Percentiles rank a stretch among this genome's conserved stretches.
Evolutionary conservation across 2,797 vertebrate species (phyloP).

Genomic region (Glossophaga mutica): DNA sequence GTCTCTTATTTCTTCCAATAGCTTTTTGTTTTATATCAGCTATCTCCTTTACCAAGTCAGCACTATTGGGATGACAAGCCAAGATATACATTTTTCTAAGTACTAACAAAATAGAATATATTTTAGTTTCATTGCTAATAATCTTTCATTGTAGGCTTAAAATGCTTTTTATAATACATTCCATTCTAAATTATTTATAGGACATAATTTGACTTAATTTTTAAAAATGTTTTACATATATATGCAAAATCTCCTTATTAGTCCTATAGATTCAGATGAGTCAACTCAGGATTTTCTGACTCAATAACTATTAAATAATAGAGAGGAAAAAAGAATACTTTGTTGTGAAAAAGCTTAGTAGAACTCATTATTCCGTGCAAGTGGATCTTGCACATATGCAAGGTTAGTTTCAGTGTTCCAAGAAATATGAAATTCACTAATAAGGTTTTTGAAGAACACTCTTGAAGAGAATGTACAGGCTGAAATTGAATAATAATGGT

Average conservation of each 20-base stretch:
- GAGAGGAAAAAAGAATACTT: constrained; percentile 24
- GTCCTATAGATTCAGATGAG: neutral
- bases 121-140: neutral
- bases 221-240: neutral
- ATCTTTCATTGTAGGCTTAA: neutral
- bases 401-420: constrained; percentile 66
- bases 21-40: neutral
- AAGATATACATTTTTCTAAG: neutral
- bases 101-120: neutral
- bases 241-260: neutral
- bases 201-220: neutral
- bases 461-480: constrained; percentile 65
- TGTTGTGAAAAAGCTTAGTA: constrained; percentile 32
- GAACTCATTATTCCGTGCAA: constrained; percentile 61
- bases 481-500: constrained; percentile 60
- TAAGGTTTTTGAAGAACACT: constrained; percentile 66
- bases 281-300: neutral
- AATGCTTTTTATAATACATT: constrained; percentile 11
- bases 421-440: constrained; percentile 69
- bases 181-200: neutral
- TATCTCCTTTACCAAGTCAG: neutral
- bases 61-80: neutral
- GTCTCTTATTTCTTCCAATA: neutral
- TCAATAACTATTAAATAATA: constrained; percentile 31
- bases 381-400: constrained; percentile 62